Evolutionary conservation across 2,113 vertebrate species (phyloP), one percentile per base, ranked within the genome.

Genomic region (Cranoglanis bouderius): DNA sequence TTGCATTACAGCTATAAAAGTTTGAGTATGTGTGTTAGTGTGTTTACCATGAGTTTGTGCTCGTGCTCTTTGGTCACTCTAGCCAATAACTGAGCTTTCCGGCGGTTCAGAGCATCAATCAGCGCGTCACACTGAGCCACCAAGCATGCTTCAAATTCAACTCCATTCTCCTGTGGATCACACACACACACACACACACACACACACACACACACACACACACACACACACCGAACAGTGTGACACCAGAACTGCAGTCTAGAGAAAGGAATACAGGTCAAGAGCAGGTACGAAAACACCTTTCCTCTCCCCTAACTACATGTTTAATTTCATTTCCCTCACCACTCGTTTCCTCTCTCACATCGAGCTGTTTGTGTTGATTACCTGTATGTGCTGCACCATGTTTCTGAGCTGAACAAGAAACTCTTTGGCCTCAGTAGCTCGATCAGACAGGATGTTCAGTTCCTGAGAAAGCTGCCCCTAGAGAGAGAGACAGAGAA

Each of bases 111-210:
- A 67, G 98, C 98, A 0, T 99, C 98, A 0, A 99, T 99, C 90
- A 99, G 97, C 43, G 98, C 98, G 0, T 99, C 98, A n/a, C 98
- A 99, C 92, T 99, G 98, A 12, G 98, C 98, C 84, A 99, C 98
- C 92, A 99, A 92, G 91, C 98, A 99, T 26, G 98, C 98, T 90
- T 99, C 98, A 0, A 99, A 99, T 95, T 99, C 98, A 94, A 99
- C 98, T 0, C 98, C 98, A 93, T 99, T 99, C 95, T 99, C 98
- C 98, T 99, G 94, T 0, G 16, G 59, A 21, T 57, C 38, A 78
- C 46, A 83, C 65, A 87, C 85, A 89, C 81, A 59, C 77, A 70
- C 46, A 78, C 13, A 70, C 65, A 74, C 72, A 75, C 38, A 74
- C 70, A 74, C 70, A 74, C 18, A 74, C 38, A 40, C 32, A 38